phyloP scores from a whole-genome alignment of 2,888 invertebrate genomes.

The Sepioteuthis lessoniana region DNA sequence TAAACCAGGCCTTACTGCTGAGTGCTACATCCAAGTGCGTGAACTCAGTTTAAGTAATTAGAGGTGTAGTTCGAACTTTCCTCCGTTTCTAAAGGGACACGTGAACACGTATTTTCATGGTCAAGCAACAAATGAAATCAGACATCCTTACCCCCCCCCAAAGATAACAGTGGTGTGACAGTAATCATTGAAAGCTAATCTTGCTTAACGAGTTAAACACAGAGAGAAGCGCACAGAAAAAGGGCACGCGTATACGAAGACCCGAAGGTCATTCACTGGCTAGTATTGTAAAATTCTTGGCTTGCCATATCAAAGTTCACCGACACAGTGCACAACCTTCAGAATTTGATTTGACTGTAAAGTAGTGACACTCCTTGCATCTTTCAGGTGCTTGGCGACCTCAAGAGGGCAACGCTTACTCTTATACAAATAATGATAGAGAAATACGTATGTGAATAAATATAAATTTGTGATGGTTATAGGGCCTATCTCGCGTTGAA shows the following conservation, averaged over 20 bases:
- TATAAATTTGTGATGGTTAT: too few species aligned
- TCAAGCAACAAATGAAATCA: background rate
- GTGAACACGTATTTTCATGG: background rate
- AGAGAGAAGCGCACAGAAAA: background rate
- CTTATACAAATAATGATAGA: background rate
- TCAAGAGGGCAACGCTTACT: background rate
- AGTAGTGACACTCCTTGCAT: background rate
- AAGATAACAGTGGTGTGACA: background rate
- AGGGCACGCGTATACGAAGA: background rate
- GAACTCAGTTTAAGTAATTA: constrained; percentile 17
- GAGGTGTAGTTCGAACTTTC: background rate
- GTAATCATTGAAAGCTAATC: background rate
- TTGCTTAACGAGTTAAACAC: background rate
- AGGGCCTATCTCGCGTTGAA: too few species aligned
- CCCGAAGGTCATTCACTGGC: background rate
- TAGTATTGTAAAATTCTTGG: background rate
- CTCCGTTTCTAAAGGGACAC: background rate
- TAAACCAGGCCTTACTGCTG: background rate
- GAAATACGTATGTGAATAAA: background rate
- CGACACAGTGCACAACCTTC: background rate
- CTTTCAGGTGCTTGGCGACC: background rate
- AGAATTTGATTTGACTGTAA: background rate
- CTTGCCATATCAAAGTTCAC: background rate
- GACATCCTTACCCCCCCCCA: background rate
- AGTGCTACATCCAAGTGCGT: background rate